Evolutionary conservation across 2,888 invertebrate species (phyloP), one percentile per base, ranked within the genome.

Genomic region (Lepeophtheirus nordmannii): DNA sequence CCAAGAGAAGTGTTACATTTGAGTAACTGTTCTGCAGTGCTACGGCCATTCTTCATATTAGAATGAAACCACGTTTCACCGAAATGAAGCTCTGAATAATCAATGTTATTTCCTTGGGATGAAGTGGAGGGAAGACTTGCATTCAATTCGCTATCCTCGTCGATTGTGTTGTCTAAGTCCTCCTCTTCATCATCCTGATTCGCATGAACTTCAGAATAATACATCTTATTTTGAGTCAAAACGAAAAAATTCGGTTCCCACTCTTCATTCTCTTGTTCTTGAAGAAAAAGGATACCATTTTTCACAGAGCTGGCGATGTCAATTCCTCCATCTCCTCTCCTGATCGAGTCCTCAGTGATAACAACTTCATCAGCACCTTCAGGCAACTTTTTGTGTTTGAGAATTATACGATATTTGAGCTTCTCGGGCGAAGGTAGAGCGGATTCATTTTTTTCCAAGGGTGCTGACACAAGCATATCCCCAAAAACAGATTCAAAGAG

Each of bases 221-320:
- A 89, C 60, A 96, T 78, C 74, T 91, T 90, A 71, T 83, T 86
- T 69, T 87, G 84, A 0, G 90, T 92, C 41, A 96, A 77, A 17
- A 93, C 89, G 74, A 94, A 93, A 72, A 91, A 91, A 76, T 93
- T 92, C 0, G 90, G 86, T 73, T 87, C 85, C 93, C 94, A 96
- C 68, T 87, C 85, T 53, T 53, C 20, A n/a, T 7, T 57, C 20
- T 57, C 30, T 57, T 57, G 10, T 78, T 96, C 93, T 75, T 92
- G 89, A 56, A 93, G 78, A 72, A 86, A 86, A 68, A 96, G 79
- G 67, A 91, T 84, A 0, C 92, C 94, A 74, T 90, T 93, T 76
- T 89, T 92, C 0, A 89, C 82, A 0, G 89, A 85, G 73, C 85
- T 22, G 1, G 64, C 20, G 1, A 64, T 39, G 37, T 89, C 88